phyloP scores from a whole-genome alignment of 1,140 invertebrate species.

The Geopemphigus sp. region DNA sequence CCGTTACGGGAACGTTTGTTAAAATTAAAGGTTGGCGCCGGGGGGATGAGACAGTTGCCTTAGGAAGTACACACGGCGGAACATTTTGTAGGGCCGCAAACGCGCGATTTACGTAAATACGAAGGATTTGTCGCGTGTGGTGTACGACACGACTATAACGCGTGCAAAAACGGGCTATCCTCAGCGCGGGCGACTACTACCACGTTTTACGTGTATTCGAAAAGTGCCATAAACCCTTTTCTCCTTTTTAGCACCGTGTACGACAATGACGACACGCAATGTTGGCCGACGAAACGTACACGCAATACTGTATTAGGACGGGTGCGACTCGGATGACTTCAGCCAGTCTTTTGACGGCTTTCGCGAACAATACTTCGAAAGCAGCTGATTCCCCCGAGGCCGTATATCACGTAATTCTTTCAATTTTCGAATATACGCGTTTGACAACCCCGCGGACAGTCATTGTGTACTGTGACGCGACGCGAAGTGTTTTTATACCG shows the following conservation, averaged over 20 bases:
- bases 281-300: not conserved
- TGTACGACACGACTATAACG: not conserved
- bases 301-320: not conserved
- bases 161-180: not conserved
- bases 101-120: constrained; percentile 5
- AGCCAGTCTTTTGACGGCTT: constrained; percentile 14
- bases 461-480: too few relatives aligned
- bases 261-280: too few relatives aligned
- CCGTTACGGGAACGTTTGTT: too few relatives aligned
- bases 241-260: too few relatives aligned
- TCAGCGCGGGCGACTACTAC: too few relatives aligned
- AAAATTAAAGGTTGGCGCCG: too few relatives aligned
- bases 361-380: not conserved
- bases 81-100: too few relatives aligned
- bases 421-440: not conserved
- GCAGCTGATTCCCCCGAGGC: constrained; percentile 31
- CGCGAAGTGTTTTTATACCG: too few relatives aligned
- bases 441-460: not conserved
- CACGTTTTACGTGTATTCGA: too few relatives aligned
- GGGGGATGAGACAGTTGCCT: too few relatives aligned
- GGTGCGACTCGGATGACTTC: not conserved
- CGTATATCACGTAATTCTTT: not conserved
- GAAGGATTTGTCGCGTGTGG: not conserved
- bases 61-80: too few relatives aligned
- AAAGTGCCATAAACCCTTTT: not conserved